Conservation (phyloP, 2,797 vertebrate genomes). For the Calcarius lapponicus region DNA sequence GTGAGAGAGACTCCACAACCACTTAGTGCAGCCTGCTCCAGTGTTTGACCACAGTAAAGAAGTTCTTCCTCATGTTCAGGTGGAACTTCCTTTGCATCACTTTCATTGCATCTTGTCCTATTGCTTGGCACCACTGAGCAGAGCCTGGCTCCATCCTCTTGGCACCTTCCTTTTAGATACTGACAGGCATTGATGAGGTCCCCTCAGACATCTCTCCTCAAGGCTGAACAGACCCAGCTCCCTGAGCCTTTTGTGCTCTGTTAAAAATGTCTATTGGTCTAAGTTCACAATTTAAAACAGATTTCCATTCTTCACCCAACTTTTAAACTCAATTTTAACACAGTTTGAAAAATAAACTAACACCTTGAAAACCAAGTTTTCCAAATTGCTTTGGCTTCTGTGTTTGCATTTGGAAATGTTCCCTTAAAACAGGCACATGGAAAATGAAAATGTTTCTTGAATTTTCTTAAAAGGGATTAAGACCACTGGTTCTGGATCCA, state of each 20-base stretch:
- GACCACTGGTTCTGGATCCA: constrained; percentile 80
- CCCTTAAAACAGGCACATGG: neutral
- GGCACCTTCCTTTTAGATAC: neutral
- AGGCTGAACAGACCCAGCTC: neutral
- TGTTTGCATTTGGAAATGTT: constrained; percentile 9
- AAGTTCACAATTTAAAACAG: neutral
- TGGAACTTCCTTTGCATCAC: neutral
- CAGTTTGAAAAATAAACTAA: neutral
- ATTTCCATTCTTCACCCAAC: neutral
- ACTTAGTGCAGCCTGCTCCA: neutral
- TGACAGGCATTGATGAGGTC: neutral
- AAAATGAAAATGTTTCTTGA: neutral
- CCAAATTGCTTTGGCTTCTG: neutral
- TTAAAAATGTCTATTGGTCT: neutral
- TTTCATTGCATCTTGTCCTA: neutral
- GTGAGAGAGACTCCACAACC: neutral
- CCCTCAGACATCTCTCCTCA: neutral
- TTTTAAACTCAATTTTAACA: neutral
- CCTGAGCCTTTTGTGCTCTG: neutral
- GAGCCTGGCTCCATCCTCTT: neutral
- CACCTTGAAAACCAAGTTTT: neutral
- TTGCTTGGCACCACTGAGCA: fast-evolving
- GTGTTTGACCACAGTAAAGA: neutral
- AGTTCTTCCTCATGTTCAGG: neutral
- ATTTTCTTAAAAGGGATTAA: constrained; percentile 78